Evolutionary conservation across 2,888 invertebrate species (phyloP).

Genomic region (Limenitis arthemis): DNA sequence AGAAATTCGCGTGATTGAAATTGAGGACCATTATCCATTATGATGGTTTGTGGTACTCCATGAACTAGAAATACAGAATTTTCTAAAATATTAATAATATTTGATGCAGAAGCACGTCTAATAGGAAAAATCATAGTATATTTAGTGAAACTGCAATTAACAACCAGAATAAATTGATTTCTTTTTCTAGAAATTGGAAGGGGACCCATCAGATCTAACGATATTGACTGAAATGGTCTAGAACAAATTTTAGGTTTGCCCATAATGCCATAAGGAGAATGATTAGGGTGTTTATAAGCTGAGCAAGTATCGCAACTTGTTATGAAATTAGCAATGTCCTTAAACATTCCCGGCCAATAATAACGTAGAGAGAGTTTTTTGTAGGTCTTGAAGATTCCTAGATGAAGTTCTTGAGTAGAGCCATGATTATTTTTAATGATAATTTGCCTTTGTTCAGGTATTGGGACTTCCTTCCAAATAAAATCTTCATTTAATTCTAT

Average conservation of each 20-base stretch:
- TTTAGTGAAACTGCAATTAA: neutral
- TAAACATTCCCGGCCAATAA: too few relatives aligned
- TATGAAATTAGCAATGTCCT: too few relatives aligned
- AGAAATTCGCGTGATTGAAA: slow-evolving; percentile 11
- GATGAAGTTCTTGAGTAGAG: too few relatives aligned
- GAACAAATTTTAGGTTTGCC: neutral
- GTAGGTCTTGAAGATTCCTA: too few relatives aligned
- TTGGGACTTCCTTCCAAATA: too few relatives aligned
- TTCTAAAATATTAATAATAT: neutral
- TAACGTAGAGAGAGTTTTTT: too few relatives aligned
- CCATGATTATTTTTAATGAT: too few relatives aligned
- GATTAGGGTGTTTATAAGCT: neutral
- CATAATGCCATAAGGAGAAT: neutral
- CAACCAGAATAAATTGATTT: neutral
- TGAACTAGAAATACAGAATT: slow-evolving; percentile 18
- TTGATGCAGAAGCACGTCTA: neutral
- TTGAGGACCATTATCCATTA: slow-evolving; percentile 16
- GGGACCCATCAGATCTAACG: neutral
- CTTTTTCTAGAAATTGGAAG: neutral
- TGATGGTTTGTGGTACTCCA: slow-evolving; percentile 14
- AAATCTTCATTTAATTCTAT: too few relatives aligned
- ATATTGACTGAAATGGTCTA: neutral
- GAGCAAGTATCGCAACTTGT: too few relatives aligned
- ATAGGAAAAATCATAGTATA: neutral
- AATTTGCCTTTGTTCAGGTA: too few relatives aligned